Percentiles rank a stretch among this genome's conserved stretches.
These are phyloP conservation scores for Bergia sp. DNA, from an alignment of 92 coral and sea anemone species.

Conservation along the genomic window DNA sequence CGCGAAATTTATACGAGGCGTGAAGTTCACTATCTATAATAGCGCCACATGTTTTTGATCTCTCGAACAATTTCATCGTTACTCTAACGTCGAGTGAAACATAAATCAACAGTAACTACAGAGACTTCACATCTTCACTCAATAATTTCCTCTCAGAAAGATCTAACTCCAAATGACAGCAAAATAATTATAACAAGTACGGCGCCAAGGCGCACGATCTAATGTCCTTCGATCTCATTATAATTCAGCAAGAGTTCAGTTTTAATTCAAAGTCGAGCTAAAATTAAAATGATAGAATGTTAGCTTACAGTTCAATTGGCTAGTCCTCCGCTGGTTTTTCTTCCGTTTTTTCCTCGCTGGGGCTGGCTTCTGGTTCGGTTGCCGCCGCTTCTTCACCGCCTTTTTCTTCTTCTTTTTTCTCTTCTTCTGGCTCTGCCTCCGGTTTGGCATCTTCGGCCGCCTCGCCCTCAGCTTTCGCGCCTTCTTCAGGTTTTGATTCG, in stretches of 20 bases:
- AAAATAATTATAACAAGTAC: slow-evolving; percentile 29
- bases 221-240: slow-evolving; percentile 37
- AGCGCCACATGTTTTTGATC: slow-evolving; percentile 42
- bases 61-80: slow-evolving; percentile 28
- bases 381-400: slow-evolving; percentile 54
- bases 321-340: slow-evolving; percentile 67
- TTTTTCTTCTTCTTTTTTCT: slow-evolving; percentile 56
- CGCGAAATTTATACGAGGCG: slow-evolving; percentile 28
- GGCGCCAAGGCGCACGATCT: slow-evolving; percentile 47
- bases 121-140: slow-evolving; percentile 16
- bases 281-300: slow-evolving; percentile 45
- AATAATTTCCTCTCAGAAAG: slow-evolving; percentile 13
- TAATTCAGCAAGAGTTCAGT: slow-evolving; percentile 32
- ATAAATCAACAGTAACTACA: slow-evolving; percentile 24
- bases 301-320: slow-evolving; percentile 67
- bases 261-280: slow-evolving; percentile 38
- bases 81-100: slow-evolving; percentile 32
- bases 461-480: slow-evolving; percentile 43
- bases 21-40: slow-evolving; percentile 34
- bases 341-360: slow-evolving; percentile 65
- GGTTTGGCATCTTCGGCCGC: slow-evolving; percentile 52
- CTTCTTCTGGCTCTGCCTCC: slow-evolving; percentile 51
- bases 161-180: slow-evolving; percentile 31
- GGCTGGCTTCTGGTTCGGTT: slow-evolving; percentile 60
- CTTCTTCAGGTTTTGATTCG: slow-evolving; percentile 48